Evolutionary conservation across 2,113 vertebrate species (phyloP), one percentile per base, ranked within the genome.

Genomic region (Phrynosoma blainvillii): DNA sequence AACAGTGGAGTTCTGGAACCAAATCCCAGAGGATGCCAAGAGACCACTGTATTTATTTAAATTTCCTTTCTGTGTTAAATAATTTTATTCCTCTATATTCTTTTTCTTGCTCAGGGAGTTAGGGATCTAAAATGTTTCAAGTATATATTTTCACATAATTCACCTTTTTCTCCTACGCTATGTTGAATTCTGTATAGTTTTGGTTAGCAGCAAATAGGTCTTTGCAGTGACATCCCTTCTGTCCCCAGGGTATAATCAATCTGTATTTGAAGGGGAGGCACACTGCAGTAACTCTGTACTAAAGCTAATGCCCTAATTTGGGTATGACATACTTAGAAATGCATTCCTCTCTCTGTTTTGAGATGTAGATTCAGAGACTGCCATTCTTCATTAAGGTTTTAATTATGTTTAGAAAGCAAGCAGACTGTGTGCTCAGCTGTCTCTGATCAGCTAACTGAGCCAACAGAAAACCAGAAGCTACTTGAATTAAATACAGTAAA

Each of bases 341-440:
- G 76, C 52, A 68, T 74, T 52, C 82, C 47, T 78, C 54, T 32
- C 87, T 90, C 75, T 66, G 23, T 85, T 93, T 77, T 66, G 36
- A 88, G 82, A 87, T 92, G 84, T 84, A 91, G 83, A 87, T 84
- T 62, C 86, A 82, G 79, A 90, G 82, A 87, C 54, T 89, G 89
- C 78, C 84, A 78, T 80, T 84, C 76, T 92, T 93, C 85, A 66
- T 93, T 94, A 91, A 87, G 12, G 16, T 88, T 89, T 89, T 92
- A 92, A 87, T 92, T 91, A 52, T 52, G 59, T 84, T 84, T 81
- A 66, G 82, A 74, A 79, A 88, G 73, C 87, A 92, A 83, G 87
- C 80, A 77, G 86, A 92, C 85, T 90, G 90, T 30, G 23, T 42
- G 1, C 85, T 87, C 79, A 89, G 84, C 79, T 0, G 0, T 71